Base-by-base conservation (phyloP, 1,140 invertebrate species). In the Geopemphigus sp. region DNA sequence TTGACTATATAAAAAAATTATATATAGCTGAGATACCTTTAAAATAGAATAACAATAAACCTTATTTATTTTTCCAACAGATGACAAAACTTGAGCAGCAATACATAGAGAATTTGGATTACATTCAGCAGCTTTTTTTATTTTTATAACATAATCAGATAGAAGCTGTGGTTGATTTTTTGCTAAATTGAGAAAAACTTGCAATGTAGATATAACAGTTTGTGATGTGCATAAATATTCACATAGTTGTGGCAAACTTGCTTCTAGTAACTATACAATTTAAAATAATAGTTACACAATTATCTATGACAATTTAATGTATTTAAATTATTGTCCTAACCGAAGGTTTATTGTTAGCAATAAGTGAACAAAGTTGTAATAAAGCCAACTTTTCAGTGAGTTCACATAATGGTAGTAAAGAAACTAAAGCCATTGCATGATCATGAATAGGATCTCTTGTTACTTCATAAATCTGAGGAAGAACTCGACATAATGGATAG, bases 381-480 rank as follows among this genome's bases (percentile, higher is more conserved):
- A 97, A 86, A 14, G 93, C 93, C 82, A 92, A 88, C 85, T 93
- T 93, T 86, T 97, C 95, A 81, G 91, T 89, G 64, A 90, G 89
- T 84, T 95, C 93, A 85, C 93, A 94, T 82, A 91, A 90, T 1
- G 92, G 91, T 45, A 97, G 86, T 22, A 97, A 86, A 0, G 91
- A 91, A 0, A 95, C 92, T 32, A 97, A 86, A 26, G 92, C 91
- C 84, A 93, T 91, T 5, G 94, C 90, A 86, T 95, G 92, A 6
- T 93, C 93, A 81, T 94, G 90, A 57, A 97, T 89, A 1, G 93
- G 91, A 83, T 95, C 92, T 22, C 91, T 91, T 80, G 93, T 94
- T 12, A 95, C 92, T 83, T 91, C 90, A 86, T 96, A 97, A 29
- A 97, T 90, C 85, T 95, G 94, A 0, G 94, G 94, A 63, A 97